Percentiles rank a stretch among this genome's conserved stretches.
Evolutionary conservation across 1,140 invertebrate genomes (phyloP).

Genomic region (Oscheius sp.): DNA sequence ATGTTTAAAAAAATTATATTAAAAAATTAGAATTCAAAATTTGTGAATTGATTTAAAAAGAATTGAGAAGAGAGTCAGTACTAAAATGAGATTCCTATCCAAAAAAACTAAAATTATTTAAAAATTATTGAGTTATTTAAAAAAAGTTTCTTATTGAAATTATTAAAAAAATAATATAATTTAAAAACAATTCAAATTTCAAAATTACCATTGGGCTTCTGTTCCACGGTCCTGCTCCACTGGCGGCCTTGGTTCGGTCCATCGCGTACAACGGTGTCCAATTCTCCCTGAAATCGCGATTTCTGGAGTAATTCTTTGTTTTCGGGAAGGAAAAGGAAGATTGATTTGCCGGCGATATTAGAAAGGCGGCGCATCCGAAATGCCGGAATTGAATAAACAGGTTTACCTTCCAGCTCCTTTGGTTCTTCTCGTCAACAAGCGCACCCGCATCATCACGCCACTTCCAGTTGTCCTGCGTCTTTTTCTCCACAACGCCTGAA

Average conservation of each 20-base stretch:
- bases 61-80: no score
- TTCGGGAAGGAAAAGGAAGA: background rate
- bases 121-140: no score
- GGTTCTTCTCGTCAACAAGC: constrained; percentile 32
- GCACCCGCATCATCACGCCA: constrained; percentile 35
- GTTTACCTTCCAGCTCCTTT: constrained; percentile 32
- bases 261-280: constrained; percentile 31
- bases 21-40: background rate
- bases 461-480: constrained; percentile 41
- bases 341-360: background rate
- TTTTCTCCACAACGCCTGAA: constrained; percentile 42
- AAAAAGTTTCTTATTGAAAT: no score
- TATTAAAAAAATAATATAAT: no score
- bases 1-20: background rate
- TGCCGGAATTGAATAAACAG: no score
- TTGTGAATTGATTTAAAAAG: no score
- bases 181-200: no score
- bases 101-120: no score
- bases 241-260: constrained; percentile 35
- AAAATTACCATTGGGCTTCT: constrained; percentile 14
- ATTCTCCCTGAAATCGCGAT: constrained; percentile 22
- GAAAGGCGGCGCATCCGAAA: background rate
- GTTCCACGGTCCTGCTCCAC: constrained; percentile 31
- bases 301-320: background rate
- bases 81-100: no score